A percentile compares a stretch with the other conserved stretches of the same genome.
Evolutionary conservation across 1,140 invertebrate genomes (phyloP).

Genomic region (Melipona quadrifasciata): DNA sequence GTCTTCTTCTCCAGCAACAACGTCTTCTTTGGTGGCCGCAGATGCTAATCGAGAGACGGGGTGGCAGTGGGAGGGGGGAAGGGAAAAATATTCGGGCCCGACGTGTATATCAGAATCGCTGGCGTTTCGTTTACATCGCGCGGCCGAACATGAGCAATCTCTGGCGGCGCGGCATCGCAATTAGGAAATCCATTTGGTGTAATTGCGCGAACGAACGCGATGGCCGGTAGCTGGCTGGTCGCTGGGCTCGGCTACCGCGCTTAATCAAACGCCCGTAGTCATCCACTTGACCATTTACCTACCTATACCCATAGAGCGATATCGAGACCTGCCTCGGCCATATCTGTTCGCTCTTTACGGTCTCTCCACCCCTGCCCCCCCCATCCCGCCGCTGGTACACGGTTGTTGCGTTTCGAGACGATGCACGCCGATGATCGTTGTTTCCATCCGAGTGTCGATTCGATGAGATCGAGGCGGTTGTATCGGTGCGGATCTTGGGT

Average conservation of each 20-base stretch:
- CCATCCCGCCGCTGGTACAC: background rate
- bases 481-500: slow-evolving; percentile 24
- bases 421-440: background rate
- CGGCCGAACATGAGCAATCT: slow-evolving; percentile 79
- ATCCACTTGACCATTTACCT: slow-evolving; percentile 57
- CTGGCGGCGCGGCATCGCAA: slow-evolving; percentile 73
- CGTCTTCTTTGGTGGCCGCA: slow-evolving; percentile 31
- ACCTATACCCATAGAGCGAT: slow-evolving; percentile 39
- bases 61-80: background rate
- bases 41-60: background rate
- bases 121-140: slow-evolving; percentile 57
- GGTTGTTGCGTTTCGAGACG: background rate
- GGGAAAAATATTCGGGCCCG: background rate
- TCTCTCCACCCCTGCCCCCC: too few species aligned
- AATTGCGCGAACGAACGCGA: slow-evolving; percentile 78
- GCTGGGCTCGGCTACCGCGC: slow-evolving; percentile 68
- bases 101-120: slow-evolving; percentile 63
- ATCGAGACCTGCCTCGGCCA: background rate
- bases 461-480: slow-evolving; percentile 23
- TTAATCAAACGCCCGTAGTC: slow-evolving; percentile 73
- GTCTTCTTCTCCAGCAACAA: background rate
- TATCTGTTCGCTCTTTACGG: background rate
- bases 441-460: slow-evolving; percentile 1
- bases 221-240: slow-evolving; percentile 41
- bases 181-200: slow-evolving; percentile 81